A percentile compares a stretch with the other conserved stretches of the same genome.
These are phyloP conservation scores for Pygmarrhopalites habei DNA, from an alignment of 1,140 invertebrate species.

Conservation along the genomic window DNA sequence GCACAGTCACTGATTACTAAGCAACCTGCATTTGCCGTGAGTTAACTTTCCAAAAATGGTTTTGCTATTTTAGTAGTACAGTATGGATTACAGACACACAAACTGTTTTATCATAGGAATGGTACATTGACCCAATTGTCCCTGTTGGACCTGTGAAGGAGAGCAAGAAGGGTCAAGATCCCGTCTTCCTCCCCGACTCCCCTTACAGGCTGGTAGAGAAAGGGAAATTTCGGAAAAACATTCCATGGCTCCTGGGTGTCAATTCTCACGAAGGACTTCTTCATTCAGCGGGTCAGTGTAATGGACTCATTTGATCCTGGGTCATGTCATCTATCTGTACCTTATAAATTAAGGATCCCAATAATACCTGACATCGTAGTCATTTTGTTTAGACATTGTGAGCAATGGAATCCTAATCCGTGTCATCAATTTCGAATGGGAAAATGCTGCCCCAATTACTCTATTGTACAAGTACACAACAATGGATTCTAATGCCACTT, in stretches of 20 bases:
- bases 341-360: neutral
- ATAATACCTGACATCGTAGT: no score
- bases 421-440: slow-evolving; percentile 21
- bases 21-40: slow-evolving; percentile 12
- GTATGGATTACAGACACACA: no score
- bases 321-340: no score
- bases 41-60: no score
- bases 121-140: slow-evolving; percentile 22
- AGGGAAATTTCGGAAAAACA: slow-evolving; percentile 23
- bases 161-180: slow-evolving; percentile 3
- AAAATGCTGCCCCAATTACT: slow-evolving; percentile 20
- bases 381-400: slow-evolving; percentile 20
- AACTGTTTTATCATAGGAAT: no score
- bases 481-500: neutral
- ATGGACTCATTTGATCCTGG: no score
- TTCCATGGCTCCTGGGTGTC: slow-evolving; percentile 18
- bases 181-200: slow-evolving; percentile 9
- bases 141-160: slow-evolving; percentile 20
- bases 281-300: slow-evolving; percentile 18
- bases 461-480: slow-evolving; percentile 1
- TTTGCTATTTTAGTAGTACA: no score
- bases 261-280: slow-evolving; percentile 24
- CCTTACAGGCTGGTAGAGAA: slow-evolving; percentile 12
- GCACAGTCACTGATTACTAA: neutral
- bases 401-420: slow-evolving; percentile 10